Evolutionary conservation across 2,888 invertebrate genomes (phyloP).

Genomic region (Apamea crenata): DNA sequence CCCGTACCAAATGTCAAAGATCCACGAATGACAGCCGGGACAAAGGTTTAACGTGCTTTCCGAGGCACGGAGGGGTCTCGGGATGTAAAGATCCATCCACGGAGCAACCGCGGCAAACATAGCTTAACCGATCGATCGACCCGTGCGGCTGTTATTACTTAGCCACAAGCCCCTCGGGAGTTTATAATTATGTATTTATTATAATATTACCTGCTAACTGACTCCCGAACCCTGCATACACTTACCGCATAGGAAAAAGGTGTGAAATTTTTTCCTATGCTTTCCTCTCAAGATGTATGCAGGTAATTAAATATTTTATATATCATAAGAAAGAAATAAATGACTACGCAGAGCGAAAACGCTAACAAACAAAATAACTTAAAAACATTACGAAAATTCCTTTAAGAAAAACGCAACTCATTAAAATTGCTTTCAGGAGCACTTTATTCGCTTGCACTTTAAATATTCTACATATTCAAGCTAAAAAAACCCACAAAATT

Average conservation of each 20-base stretch:
- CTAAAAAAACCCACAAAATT: neutral
- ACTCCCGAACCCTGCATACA: too few species aligned
- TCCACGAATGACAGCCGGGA: neutral
- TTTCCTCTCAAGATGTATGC: neutral
- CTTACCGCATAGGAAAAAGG: too few species aligned
- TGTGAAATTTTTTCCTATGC: too few species aligned
- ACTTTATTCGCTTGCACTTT: conserved; percentile 22
- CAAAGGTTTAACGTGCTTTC: neutral
- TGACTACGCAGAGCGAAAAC: neutral
- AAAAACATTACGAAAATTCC: conserved; percentile 6
- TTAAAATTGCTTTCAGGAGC: conserved; percentile 23
- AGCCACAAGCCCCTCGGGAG: neutral
- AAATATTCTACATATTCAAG: conserved; percentile 21
- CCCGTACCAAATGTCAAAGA: too few species aligned
- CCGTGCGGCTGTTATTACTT: neutral
- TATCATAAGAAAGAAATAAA: neutral
- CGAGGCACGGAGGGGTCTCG: neutral
- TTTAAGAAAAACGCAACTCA: conserved; percentile 24
- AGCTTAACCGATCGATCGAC: neutral
- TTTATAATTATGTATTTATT: too few species aligned
- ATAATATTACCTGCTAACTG: too few species aligned
- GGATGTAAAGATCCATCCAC: neutral
- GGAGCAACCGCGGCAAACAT: neutral
- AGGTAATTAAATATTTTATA: neutral
- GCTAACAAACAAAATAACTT: neutral